Evolutionary conservation across 2,797 vertebrate genomes (phyloP), one percentile per base, ranked within the genome.

Genomic region (Danio aesculapii): DNA sequence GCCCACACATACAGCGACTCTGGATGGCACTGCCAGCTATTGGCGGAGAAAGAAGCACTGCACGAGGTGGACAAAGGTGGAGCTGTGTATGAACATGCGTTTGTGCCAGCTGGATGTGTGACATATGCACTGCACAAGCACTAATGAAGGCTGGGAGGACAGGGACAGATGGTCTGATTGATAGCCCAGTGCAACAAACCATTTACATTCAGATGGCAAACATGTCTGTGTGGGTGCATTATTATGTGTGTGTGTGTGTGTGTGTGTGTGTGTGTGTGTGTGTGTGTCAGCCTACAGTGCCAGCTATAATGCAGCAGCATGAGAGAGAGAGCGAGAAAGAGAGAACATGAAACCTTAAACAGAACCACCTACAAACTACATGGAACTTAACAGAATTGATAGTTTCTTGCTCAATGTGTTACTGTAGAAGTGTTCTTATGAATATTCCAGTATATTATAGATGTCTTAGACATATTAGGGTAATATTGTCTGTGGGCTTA

Each of bases 111-210:
- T 76, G 17, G 52, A 57, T 43, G 46, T 69, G 81, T 76, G 44
- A 66, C 84, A 79, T 79, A 81, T 55, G 66, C 70, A 58, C 63
- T 70, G 71, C 58, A 81, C 53, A 78, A 79, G 71, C 76, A 69
- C 81, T 62, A 67, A 80, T 75, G 81, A 77, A 78, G 79, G 46
- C 75, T 67, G 79, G 81, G 74, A 81, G 83, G 72, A 86, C 57
- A 76, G 67, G 73, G 86, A 87, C 87, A 89, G 84, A 85, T 85
- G 85, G 87, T 78, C 75, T 87, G 83, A 80, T 67, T 73, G 77
- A 88, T 86, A 85, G 79, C 75, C 75, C 76, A 68, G 52, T 43
- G 68, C 50, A 61, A 58, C 82, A 67, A 78, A 68, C 67, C 77
- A 75, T 66, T 59, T 75, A 49, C 30, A 76, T 61, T 73, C 57